Conservation (phyloP, 2,888 invertebrate genomes). For the Pecten maximus region DNA sequence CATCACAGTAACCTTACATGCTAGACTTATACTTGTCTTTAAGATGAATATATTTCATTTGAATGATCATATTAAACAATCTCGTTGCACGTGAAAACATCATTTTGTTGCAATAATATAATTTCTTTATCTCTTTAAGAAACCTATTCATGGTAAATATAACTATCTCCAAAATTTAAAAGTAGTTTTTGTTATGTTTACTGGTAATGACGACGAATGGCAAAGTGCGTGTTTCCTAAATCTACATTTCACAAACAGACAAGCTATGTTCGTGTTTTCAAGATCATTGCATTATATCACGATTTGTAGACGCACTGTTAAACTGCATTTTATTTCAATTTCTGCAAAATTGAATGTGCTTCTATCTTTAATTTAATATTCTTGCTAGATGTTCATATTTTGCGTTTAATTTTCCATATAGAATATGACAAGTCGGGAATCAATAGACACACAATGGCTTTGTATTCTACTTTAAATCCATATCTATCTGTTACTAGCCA, state of each 20-base stretch:
- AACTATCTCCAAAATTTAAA: neutral
- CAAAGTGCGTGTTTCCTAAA: neutral
- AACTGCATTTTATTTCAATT: constrained; percentile 35
- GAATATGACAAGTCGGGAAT: constrained; percentile 3
- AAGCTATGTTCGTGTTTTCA: constrained; percentile 9
- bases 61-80: neutral
- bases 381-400: constrained; percentile 33
- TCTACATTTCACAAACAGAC: constrained; percentile 29
- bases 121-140: constrained; percentile 1
- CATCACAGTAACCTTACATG: neutral
- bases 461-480: constrained; percentile 23
- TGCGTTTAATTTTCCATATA: constrained; percentile 35
- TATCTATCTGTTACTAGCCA: constrained; percentile 28
- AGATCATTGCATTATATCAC: constrained; percentile 17
- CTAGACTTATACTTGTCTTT: neutral
- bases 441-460: constrained; percentile 11
- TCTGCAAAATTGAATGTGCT: constrained; percentile 31
- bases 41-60: neutral
- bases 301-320: neutral
- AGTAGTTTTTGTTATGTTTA: constrained; percentile 13
- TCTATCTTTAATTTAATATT: constrained; percentile 33
- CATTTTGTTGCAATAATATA: neutral
- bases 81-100: constrained; percentile 6
- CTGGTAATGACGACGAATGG: neutral
- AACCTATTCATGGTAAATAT: constrained; percentile 3